These are phyloP conservation scores for Charaxes varanes DNA, from an alignment of 1,140 invertebrate species.

Conservation along the genomic window DNA sequence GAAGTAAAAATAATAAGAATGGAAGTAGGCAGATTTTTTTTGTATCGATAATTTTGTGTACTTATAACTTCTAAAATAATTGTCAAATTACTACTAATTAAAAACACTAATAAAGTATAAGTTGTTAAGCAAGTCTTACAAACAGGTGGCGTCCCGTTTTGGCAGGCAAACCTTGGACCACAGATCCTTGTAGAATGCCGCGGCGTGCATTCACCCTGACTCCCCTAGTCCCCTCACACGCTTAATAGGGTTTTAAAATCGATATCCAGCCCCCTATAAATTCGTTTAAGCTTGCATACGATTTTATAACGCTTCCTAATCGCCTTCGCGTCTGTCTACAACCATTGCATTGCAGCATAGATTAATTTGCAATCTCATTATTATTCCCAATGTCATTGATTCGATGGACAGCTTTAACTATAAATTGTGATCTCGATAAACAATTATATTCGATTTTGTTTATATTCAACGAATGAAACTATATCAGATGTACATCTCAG, in stretches of 20 bases:
- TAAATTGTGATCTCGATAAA: conserved; percentile 1
- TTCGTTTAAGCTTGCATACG: conserved; percentile 14
- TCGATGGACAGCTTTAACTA: conserved; percentile 7
- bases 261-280: conserved; percentile 38
- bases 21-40: too few species aligned
- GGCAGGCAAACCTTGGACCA: conserved; percentile 44
- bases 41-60: too few species aligned
- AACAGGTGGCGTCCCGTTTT: conserved; percentile 45
- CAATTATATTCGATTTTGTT: neutral
- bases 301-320: conserved; percentile 25
- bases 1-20: too few species aligned
- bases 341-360: conserved; percentile 18
- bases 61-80: too few species aligned
- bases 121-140: conserved; percentile 7
- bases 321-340: conserved; percentile 1
- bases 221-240: conserved; percentile 33
- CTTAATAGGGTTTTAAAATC: conserved; percentile 68
- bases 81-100: too few species aligned
- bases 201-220: conserved; percentile 54
- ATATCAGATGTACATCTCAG: too few species aligned
- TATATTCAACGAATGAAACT: too few species aligned
- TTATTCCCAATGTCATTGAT: conserved; percentile 17
- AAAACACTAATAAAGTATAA: neutral
- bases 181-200: conserved; percentile 41
- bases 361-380: conserved; percentile 22